These are phyloP conservation scores for Orycteropus afer DNA, from an alignment of 2,113 vertebrate genomes.

Conservation along the genomic window DNA sequence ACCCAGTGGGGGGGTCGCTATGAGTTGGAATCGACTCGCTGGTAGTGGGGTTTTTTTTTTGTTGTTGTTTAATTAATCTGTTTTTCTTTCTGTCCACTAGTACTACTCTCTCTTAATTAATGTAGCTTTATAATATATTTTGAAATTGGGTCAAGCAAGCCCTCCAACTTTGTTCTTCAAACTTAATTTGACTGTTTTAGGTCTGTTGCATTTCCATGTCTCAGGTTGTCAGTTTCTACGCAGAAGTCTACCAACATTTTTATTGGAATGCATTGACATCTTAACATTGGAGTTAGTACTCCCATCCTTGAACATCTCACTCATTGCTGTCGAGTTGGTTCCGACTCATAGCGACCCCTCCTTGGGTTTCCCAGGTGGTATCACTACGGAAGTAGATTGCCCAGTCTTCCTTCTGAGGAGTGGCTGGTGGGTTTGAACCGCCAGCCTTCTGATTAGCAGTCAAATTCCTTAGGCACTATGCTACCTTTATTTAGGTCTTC, in stretches of 20 bases:
- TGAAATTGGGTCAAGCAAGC: not conserved
- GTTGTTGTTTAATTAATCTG: not conserved
- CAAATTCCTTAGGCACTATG: no score
- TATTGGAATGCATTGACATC: not conserved
- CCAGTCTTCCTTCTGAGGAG: no score
- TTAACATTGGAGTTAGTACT: not conserved
- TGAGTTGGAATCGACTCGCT: no score
- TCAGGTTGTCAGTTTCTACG: not conserved
- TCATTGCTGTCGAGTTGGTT: no score
- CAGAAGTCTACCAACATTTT: not conserved
- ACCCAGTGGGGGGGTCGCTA: no score
- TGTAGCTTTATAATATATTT: not conserved
- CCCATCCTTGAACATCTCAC: not conserved
- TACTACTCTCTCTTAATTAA: not conserved
- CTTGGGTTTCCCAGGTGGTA: no score
- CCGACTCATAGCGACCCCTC: no score
- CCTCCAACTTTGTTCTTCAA: not conserved
- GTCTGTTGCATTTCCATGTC: not conserved
- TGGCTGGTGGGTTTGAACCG: no score
- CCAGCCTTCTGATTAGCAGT: no score
- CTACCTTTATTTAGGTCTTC: no score
- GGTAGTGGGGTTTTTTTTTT: no score
- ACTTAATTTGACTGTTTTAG: not conserved
- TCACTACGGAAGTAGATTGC: no score
- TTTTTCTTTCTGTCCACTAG: not conserved